Evolutionary conservation across 2,888 invertebrate species (phyloP), one percentile per base, ranked within the genome.

Genomic region (Diplazon laetatorius): DNA sequence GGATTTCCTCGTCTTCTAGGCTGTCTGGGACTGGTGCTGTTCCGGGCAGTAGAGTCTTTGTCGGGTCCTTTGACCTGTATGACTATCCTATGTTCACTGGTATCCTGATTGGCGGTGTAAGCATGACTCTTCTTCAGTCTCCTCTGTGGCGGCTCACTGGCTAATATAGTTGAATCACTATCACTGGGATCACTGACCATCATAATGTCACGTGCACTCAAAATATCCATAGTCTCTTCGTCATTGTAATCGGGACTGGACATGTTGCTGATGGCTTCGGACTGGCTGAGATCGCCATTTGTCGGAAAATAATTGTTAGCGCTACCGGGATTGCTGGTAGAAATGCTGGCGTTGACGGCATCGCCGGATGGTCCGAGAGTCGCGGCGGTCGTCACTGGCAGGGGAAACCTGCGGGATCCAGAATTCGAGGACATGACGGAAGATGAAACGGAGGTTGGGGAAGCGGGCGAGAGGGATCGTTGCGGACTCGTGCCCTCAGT

Each of bases 171-270:
- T 81, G 96, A 97, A 91, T 97, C 97, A 85, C 96, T 96, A 92
- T 97, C 97, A 90, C 96, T 96, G 62, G 96, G 96, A 92, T 97
- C 97, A 89, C 96, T 96, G 85, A 97, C 96, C 96, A 97, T 96
- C 85, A 95, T 95, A 89, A 95, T 94, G 91, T 96, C 96, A 84
- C 95, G 94, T 69, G 95, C 94, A 85, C 95, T 94, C 81, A 95
- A 93, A 88, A 95, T 95, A 90, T 95, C 95, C 92, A 96, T 95
- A 82, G 94, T 94, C 92, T 96, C 96, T 89, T 96, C 96, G 91
- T 97, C 97, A 91, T 96, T 96, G 92, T 96, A 97, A 91, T 97
- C 97, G 46, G 97, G 97, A 92, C 96, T 96, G 84, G 96, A 96
- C 91, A 97, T 96, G 92, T 97, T 97, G 83, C 96, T 96, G 86